Conservation (phyloP, 2,113 vertebrate genomes). For the Lutjanus erythropterus region DNA sequence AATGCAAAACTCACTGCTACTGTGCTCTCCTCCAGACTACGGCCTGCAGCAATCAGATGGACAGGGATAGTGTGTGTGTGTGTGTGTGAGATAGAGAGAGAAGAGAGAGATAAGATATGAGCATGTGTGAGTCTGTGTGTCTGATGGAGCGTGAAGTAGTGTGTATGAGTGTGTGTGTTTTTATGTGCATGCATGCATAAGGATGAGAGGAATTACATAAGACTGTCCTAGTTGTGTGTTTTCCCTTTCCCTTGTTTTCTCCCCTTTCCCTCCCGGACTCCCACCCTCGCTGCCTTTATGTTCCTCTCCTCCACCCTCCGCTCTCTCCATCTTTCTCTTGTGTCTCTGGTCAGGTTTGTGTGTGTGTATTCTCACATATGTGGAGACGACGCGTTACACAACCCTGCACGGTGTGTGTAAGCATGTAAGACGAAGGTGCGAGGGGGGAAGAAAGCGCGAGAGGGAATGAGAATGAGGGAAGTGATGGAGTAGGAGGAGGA, state of each 20-base stretch:
- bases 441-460: constrained; percentile 4
- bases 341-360: constrained; percentile 20
- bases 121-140: constrained; percentile 71
- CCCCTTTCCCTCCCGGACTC: constrained; percentile 52
- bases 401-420: background rate
- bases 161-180: constrained; percentile 68
- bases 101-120: constrained; percentile 54
- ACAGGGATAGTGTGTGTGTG: constrained; percentile 48
- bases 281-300: constrained; percentile 7
- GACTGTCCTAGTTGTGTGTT: constrained; percentile 80
- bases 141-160: constrained; percentile 77
- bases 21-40: constrained; percentile 67
- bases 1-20: constrained; percentile 80
- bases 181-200: constrained; percentile 81
- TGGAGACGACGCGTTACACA: constrained; percentile 39
- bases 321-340: background rate
- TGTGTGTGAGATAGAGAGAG: constrained; percentile 31
- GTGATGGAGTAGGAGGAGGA: background rate
- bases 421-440: constrained; percentile 25
- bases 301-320: background rate
- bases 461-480: constrained; percentile 35
- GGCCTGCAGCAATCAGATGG: constrained; percentile 82
- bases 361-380: constrained; percentile 12
- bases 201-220: constrained; percentile 82
- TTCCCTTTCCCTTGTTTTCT: constrained; percentile 62